Percentiles rank a stretch among this genome's conserved stretches.
Evolutionary conservation across 2,888 invertebrate species (phyloP).

Genomic region (Peribatodes rhomboidaria): DNA sequence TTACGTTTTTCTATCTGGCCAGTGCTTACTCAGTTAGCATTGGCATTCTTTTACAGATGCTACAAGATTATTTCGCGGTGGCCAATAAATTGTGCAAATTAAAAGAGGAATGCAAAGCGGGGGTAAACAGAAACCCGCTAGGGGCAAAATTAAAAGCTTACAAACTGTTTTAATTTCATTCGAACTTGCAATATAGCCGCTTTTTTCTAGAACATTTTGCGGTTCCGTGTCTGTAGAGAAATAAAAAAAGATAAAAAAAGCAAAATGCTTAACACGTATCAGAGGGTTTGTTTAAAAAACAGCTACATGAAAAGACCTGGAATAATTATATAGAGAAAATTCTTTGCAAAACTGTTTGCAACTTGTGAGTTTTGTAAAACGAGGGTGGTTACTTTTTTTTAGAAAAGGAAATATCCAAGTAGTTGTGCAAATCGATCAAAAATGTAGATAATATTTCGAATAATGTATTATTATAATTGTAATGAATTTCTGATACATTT

Average conservation of each 20-base stretch:
- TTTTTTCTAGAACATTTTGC: slow-evolving; percentile 16
- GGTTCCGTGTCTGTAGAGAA: slow-evolving; percentile 7
- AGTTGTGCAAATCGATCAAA: too few relatives aligned
- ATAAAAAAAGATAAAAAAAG: background rate
- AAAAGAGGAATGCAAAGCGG: slow-evolving; percentile 29
- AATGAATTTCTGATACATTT: background rate
- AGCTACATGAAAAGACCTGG: too few relatives aligned
- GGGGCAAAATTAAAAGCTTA: slow-evolving; percentile 32
- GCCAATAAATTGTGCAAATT: slow-evolving; percentile 34
- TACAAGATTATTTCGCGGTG: background rate
- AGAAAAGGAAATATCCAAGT: too few relatives aligned
- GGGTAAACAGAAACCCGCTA: slow-evolving; percentile 22
- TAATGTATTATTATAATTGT: too few relatives aligned
- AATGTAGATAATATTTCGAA: too few relatives aligned
- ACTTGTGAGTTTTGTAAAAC: too few relatives aligned
- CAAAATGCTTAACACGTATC: too few relatives aligned
- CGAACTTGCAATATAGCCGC: slow-evolving; percentile 23
- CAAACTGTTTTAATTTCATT: slow-evolving; percentile 34
- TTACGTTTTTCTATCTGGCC: too few relatives aligned
- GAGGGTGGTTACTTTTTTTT: too few relatives aligned
- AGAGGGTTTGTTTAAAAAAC: background rate
- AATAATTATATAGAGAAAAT: too few relatives aligned
- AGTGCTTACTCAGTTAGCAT: too few relatives aligned
- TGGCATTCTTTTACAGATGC: background rate
- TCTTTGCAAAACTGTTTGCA: too few relatives aligned